Conservation (phyloP, 2,888 invertebrate genomes). For the Pachydiplax longipennis region DNA sequence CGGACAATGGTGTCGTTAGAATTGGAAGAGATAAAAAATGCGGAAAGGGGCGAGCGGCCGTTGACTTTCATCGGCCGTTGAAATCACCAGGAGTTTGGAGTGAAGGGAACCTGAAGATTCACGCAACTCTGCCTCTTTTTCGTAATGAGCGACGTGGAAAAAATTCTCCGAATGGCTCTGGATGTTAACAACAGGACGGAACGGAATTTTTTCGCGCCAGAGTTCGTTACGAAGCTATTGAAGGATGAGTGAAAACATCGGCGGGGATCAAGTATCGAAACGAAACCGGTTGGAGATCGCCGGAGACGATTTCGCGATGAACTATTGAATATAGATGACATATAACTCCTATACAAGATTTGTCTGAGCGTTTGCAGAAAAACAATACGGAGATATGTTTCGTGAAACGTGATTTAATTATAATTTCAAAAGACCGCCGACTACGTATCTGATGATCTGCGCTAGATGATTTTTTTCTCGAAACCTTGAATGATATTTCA, state of each 20-base stretch:
- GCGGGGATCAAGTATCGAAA: background rate
- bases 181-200: background rate
- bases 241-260: background rate
- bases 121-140: background rate
- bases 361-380: too few relatives aligned
- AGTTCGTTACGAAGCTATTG: background rate
- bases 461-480: too few relatives aligned
- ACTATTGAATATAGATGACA: too few relatives aligned
- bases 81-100: constrained; percentile 3
- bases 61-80: constrained; percentile 23
- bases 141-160: background rate
- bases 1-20: background rate
- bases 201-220: background rate
- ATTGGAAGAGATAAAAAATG: background rate
- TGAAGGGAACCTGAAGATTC: background rate
- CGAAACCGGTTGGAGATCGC: background rate
- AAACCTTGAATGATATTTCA: too few relatives aligned
- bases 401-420: too few relatives aligned
- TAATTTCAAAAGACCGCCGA: too few relatives aligned
- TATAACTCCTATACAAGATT: too few relatives aligned
- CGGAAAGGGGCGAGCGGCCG: background rate
- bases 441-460: too few relatives aligned
- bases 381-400: too few relatives aligned
- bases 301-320: background rate
- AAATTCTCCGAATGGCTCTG: background rate